A percentile compares a stretch with the other conserved stretches of the same genome.
These are phyloP conservation scores for Anastatus disparis DNA, from an alignment of 1,140 invertebrate species.

Conservation along the genomic window DNA sequence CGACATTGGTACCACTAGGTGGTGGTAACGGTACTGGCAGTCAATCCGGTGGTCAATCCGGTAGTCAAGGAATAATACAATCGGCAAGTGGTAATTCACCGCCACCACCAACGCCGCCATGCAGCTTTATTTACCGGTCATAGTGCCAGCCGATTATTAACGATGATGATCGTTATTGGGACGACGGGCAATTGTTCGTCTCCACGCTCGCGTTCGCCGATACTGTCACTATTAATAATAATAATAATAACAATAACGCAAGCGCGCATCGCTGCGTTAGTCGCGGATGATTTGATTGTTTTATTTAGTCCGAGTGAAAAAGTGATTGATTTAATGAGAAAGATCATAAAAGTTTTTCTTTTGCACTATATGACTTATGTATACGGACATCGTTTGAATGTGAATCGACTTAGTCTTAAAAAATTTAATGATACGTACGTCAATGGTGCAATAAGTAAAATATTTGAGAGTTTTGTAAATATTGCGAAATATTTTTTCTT, in stretches of 20 bases:
- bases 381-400: too few species aligned
- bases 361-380: too few species aligned
- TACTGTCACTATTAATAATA: constrained; percentile 20
- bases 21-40: constrained; percentile 42
- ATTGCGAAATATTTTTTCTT: constrained; percentile 13
- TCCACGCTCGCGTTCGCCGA: background rate
- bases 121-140: constrained; percentile 73
- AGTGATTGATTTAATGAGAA: background rate
- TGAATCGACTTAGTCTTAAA: too few species aligned
- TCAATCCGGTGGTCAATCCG: too few species aligned
- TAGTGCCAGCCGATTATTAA: constrained; percentile 56
- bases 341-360: too few species aligned
- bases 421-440: too few species aligned
- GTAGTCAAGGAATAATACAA: constrained; percentile 19
- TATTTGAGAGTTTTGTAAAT: constrained; percentile 21
- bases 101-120: constrained; percentile 72
- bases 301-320: too few species aligned
- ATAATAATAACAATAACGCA: too few species aligned
- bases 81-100: constrained; percentile 64
- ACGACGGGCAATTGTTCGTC: constrained; percentile 6
- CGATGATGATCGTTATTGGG: background rate
- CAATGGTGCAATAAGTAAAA: too few species aligned
- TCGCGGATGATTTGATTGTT: constrained; percentile 3
- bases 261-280: constrained; percentile 20
- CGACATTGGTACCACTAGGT: constrained; percentile 60